Percentiles rank a stretch among this genome's conserved stretches.
Evolutionary conservation across 2,113 vertebrate species (phyloP).

Genomic region (Sakesphorus luctuosus): DNA sequence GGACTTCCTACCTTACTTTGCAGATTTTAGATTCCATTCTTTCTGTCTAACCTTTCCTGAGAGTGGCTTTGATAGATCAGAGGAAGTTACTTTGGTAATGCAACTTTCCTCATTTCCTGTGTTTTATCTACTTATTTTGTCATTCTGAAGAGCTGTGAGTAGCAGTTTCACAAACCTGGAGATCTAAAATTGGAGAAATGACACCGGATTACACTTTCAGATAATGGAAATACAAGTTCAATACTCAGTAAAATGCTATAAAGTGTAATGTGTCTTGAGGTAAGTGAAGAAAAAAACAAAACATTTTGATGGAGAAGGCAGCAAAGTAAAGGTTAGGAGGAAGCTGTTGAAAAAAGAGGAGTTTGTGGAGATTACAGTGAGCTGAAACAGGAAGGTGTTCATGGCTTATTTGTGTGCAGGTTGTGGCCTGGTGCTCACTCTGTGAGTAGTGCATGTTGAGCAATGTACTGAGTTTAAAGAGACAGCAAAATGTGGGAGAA

Average conservation of each 20-base stretch:
- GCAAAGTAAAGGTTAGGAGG: not conserved
- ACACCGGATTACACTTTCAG: not conserved
- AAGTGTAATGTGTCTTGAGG: not conserved
- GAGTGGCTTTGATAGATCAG: not conserved
- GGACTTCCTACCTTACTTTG: not conserved
- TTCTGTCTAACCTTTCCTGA: not conserved
- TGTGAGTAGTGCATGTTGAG: not conserved
- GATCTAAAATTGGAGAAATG: not conserved
- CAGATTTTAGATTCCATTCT: not conserved
- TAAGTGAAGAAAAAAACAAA: not conserved
- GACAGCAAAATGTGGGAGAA: not conserved
- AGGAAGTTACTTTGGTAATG: slow-evolving; percentile 27
- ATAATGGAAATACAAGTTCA: not conserved
- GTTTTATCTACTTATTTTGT: slow-evolving; percentile 10
- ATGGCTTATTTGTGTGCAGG: not conserved
- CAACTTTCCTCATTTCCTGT: not conserved
- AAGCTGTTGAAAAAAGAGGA: not conserved
- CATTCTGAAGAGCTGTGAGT: not conserved
- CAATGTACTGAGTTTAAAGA: not conserved
- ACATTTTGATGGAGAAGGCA: not conserved
- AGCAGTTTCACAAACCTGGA: not conserved
- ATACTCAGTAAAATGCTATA: not conserved
- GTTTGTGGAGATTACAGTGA: not conserved
- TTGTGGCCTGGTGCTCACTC: not conserved
- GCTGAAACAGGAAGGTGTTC: not conserved